Percentiles rank a stretch among this genome's conserved stretches.
Evolutionary conservation across 2,113 vertebrate genomes (phyloP).

Genomic region (Lepus americanus): DNA sequence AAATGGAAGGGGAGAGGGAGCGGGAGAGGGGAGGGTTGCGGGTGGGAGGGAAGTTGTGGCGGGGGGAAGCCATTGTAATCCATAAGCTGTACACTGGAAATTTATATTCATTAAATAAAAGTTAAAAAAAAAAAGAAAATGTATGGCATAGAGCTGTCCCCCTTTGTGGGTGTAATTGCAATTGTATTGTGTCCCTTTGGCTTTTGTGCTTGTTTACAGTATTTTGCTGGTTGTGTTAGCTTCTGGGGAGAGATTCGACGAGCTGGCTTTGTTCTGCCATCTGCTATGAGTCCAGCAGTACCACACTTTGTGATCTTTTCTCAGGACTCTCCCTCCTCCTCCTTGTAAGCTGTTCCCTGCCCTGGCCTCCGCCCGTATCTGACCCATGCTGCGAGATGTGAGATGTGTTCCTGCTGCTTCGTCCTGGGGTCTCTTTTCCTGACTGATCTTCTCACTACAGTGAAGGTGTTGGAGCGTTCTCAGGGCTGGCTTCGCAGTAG

Average conservation of each 20-base stretch:
- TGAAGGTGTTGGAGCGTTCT: neutral
- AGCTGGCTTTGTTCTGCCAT: neutral
- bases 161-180: neutral
- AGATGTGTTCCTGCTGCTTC: neutral
- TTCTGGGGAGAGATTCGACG: neutral
- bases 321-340: neutral
- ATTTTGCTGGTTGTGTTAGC: neutral
- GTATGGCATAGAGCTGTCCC: neutral
- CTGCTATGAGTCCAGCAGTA: neutral
- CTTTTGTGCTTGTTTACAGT: neutral
- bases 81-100: too few relatives aligned
- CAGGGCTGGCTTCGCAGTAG: neutral
- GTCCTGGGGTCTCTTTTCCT: neutral
- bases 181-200: constrained; percentile 32
- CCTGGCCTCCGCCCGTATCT: neutral
- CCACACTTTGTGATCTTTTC: neutral
- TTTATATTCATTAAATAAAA: too few relatives aligned
- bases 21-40: too few relatives aligned
- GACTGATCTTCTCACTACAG: neutral
- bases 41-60: too few relatives aligned
- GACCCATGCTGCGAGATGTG: neutral
- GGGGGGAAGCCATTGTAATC: too few relatives aligned
- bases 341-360: neutral
- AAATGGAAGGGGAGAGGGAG: too few relatives aligned
- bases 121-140: too few relatives aligned